A percentile compares a stretch with the other conserved stretches of the same genome.
Evolutionary conservation across 2,888 invertebrate species (phyloP).

Genomic region (Lobophora halterata): DNA sequence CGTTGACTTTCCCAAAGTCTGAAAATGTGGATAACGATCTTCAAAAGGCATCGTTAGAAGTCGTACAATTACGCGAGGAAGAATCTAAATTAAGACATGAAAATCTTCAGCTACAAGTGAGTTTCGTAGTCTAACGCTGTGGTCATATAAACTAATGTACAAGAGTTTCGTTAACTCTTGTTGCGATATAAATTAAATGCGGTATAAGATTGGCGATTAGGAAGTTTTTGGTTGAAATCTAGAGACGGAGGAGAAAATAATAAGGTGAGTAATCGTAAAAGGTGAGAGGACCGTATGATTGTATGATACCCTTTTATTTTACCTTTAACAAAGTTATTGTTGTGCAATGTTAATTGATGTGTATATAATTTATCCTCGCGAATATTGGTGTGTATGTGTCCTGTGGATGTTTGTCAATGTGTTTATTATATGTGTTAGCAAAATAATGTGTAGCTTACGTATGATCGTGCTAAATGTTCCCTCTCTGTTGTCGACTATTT

Average conservation of each 20-base stretch:
- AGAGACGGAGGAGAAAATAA: too few species aligned
- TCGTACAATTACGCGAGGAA: constrained; percentile 88
- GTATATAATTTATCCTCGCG: constrained; percentile 1
- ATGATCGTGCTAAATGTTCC: background rate
- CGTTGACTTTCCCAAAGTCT: constrained; percentile 57
- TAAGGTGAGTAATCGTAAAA: too few species aligned
- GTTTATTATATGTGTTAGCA: constrained; percentile 1
- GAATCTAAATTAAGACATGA: constrained; percentile 91
- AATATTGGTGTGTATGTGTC: constrained; percentile 3
- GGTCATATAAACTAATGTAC: too few species aligned
- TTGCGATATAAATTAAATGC: constrained; percentile 4
- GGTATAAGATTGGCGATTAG: constrained; percentile 1
- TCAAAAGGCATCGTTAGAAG: constrained; percentile 86
- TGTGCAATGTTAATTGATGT: constrained; percentile 1
- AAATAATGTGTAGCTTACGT: constrained; percentile 6
- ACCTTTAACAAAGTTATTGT: too few species aligned
- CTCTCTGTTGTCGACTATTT: constrained; percentile 2
- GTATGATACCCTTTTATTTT: background rate
- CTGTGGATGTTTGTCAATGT: constrained; percentile 4
- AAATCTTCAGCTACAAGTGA: constrained; percentile 91
- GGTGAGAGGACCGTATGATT: too few species aligned
- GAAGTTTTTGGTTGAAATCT: too few species aligned
- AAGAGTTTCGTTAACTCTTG: too few species aligned
- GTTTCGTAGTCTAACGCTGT: constrained; percentile 36
- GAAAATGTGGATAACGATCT: constrained; percentile 73